These are phyloP conservation scores for Drosophila ochracea DNA, from an alignment of 2,888 invertebrate genomes.

Conservation along the genomic window DNA sequence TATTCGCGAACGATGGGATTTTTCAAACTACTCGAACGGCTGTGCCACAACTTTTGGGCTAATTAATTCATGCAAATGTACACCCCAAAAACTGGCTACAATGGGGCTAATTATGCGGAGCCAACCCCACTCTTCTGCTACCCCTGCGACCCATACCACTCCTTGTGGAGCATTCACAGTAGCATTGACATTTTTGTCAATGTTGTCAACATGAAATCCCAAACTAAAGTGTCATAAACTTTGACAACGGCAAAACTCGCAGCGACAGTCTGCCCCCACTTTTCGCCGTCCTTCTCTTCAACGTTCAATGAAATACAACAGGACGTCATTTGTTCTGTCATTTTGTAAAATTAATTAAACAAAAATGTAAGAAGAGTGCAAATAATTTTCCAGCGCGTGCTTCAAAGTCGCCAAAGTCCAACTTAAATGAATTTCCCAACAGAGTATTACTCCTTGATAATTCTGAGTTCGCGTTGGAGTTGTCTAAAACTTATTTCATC, in stretches of 20 bases:
- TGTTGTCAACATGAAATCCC: conserved; percentile 76
- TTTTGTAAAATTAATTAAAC: conserved; percentile 80
- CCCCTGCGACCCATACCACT: background rate
- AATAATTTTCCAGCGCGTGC: conserved; percentile 74
- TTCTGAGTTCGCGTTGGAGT: background rate
- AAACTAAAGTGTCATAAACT: conserved; percentile 77
- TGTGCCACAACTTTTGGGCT: conserved; percentile 66
- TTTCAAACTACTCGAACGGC: conserved; percentile 40
- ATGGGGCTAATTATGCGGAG: conserved; percentile 70
- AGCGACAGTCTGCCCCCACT: conserved; percentile 1
- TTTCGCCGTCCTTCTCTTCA: background rate
- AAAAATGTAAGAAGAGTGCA: conserved; percentile 77
- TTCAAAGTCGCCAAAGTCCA: conserved; percentile 57
- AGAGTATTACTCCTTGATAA: conserved; percentile 15
- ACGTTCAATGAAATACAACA: background rate
- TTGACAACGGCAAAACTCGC: conserved; percentile 62
- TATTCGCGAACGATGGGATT: conserved; percentile 40
- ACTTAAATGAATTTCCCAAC: conserved; percentile 69
- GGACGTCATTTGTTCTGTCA: conserved; percentile 46
- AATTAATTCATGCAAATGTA: conserved; percentile 82
- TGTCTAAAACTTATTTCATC: conserved; percentile 19
- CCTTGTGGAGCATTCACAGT: conserved; percentile 22
- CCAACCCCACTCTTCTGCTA: conserved; percentile 15
- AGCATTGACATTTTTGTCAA: conserved; percentile 76
- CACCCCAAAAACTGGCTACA: conserved; percentile 51